Conservation (phyloP, 2,888 invertebrate species). For the Epistrophe eligans region DNA sequence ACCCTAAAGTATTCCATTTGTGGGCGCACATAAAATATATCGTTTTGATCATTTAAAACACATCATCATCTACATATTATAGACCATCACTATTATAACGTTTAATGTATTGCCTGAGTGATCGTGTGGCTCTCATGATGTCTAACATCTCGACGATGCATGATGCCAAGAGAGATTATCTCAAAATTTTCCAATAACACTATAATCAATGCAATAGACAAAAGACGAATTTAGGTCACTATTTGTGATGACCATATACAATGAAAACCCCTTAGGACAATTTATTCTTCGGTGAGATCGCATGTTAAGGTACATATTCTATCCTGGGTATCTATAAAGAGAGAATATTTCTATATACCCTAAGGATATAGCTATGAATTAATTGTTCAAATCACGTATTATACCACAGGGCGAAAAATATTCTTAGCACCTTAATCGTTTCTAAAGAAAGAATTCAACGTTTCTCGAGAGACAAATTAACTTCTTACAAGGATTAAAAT, state of each 20-base stretch:
- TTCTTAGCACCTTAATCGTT: slow-evolving; percentile 17
- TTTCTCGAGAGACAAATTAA: slow-evolving; percentile 3
- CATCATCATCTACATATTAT: slow-evolving; percentile 28
- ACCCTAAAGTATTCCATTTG: slow-evolving; percentile 9
- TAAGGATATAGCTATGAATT: neutral
- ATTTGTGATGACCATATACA: slow-evolving; percentile 16
- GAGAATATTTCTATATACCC: neutral
- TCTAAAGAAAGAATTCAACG: neutral
- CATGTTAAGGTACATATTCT: neutral
- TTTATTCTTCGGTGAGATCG: neutral
- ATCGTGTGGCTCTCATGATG: neutral
- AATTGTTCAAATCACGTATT: slow-evolving; percentile 12
- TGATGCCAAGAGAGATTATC: slow-evolving; percentile 19
- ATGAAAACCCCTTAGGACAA: slow-evolving; percentile 3
- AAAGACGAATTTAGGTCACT: slow-evolving; percentile 38
- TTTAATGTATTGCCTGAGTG: neutral
- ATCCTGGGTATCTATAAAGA: neutral
- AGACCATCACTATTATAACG: neutral
- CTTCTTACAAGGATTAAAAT: neutral
- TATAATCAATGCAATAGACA: slow-evolving; percentile 21
- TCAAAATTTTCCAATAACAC: neutral
- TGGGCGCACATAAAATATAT: neutral
- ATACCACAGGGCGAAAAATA: slow-evolving; percentile 9
- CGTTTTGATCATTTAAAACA: slow-evolving; percentile 6
- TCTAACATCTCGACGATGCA: neutral